Conservation (phyloP, 2,797 vertebrate genomes). For the Melanotaenia boesemani region DNA sequence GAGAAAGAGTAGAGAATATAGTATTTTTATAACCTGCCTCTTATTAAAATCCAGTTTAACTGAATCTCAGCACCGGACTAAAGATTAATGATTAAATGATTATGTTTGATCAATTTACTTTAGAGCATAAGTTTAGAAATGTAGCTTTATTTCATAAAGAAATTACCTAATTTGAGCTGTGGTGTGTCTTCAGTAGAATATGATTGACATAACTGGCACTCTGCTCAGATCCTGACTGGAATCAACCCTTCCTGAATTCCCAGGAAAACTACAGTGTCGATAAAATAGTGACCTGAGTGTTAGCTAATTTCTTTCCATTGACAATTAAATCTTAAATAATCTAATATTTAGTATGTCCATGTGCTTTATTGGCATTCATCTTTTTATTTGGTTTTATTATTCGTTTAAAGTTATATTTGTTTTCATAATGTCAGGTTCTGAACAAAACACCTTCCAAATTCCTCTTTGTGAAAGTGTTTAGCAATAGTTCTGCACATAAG, state of each 20-base stretch:
- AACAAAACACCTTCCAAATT: not conserved
- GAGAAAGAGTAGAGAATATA: no score
- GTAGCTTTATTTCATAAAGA: not conserved
- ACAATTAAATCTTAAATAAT: not conserved
- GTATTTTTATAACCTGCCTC: no score
- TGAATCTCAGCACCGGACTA: no score
- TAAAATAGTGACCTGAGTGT: not conserved
- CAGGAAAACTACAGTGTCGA: not conserved
- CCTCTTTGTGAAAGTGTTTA: not conserved
- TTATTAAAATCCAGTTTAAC: no score
- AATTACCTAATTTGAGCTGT: not conserved
- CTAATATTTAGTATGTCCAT: not conserved
- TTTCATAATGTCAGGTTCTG: not conserved
- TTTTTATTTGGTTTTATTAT: not conserved
- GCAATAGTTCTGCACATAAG: not conserved
- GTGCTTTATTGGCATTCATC: not conserved
- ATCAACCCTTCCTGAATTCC: constrained; percentile 20
- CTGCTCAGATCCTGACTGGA: not conserved
- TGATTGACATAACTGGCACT: constrained; percentile 1
- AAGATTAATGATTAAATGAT: not conserved
- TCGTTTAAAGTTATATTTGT: not conserved
- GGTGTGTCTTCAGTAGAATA: constrained; percentile 4
- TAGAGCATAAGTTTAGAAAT: not conserved
- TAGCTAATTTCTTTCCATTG: not conserved
- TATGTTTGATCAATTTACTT: not conserved